Evolutionary conservation across 2,797 vertebrate genomes (phyloP), one percentile per base, ranked within the genome.

Genomic region (Poecile montanus): DNA sequence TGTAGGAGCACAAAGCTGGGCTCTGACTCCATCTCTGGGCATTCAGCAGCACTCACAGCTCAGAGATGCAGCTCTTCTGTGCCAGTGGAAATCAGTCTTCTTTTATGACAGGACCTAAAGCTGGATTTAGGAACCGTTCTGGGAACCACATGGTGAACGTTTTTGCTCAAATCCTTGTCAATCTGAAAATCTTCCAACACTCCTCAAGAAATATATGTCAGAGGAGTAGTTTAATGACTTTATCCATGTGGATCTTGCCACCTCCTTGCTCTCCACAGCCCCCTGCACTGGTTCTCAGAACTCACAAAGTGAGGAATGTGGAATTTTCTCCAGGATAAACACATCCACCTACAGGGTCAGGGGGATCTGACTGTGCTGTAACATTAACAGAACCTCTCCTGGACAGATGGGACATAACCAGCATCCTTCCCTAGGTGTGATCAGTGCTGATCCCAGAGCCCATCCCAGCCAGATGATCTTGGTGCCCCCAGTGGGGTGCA

Each of bases 311-410:
- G 80, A 93, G 45, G 74, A 94, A 94, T 38, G 70, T 1, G 2
- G 76, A 47, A 26, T 48, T 76, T 82, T 42, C 74, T 95, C 90
- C 83, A 92, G 87, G 63, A 89, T 79, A 93, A 96, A 79, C 67
- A 89, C 34, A 61, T 25, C 25, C 54, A 20, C 45, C 44, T 54
- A 45, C 27, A 45, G 57, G 44, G 48, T 13, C 60, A 74, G 71
- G 66, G 83, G 74, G 79, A 73, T 57, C 51, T 86, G 56, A 73
- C 58, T 70, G 74, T 56, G 83, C 13, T 91, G 71, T 63, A 47
- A 30, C 30, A 81, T 66, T 60, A 63, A 34, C 67, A 90, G 78
- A 93, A 62, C 58, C 77, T 47, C 60, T 67, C 75, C 21, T 67
- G 71, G 83, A 47, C 60, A 76, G 71, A 50, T 9, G 48, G 23